Percentiles rank a stretch among this genome's conserved stretches.
Evolutionary conservation across 2,113 vertebrate species (phyloP).

Genomic region (Stictonetta naevosa): DNA sequence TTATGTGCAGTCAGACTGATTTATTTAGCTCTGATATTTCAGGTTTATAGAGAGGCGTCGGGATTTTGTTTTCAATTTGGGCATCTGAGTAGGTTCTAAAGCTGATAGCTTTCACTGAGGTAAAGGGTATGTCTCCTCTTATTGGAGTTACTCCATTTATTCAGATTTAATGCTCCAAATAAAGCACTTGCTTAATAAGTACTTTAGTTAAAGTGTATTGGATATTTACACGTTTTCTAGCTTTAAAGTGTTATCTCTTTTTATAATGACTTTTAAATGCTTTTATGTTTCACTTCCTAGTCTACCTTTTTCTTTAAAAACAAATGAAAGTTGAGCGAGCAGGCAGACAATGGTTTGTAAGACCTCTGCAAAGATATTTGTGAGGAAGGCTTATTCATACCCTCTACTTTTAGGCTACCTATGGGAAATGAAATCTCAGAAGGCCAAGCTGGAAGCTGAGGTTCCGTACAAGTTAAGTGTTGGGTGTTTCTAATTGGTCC

Average conservation of each 20-base stretch:
- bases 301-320: background rate
- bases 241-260: background rate
- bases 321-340: background rate
- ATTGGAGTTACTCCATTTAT: background rate
- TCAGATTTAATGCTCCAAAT: background rate
- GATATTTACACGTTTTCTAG: background rate
- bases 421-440: conserved; percentile 15
- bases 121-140: background rate
- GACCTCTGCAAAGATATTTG: background rate
- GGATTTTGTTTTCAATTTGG: background rate
- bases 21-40: background rate
- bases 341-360: background rate
- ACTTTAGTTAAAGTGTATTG: background rate
- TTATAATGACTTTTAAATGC: background rate
- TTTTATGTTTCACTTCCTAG: background rate
- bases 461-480: background rate
- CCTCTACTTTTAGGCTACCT: background rate
- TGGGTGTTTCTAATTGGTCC: background rate
- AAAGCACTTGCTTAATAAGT: background rate
- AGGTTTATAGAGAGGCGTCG: background rate
- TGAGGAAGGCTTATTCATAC: background rate
- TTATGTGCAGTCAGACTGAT: background rate
- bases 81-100: background rate
- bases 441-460: background rate
- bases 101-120: background rate